Evolutionary conservation across 2,113 vertebrate species (phyloP).

Genomic region (Herpetotheres cachinnans): DNA sequence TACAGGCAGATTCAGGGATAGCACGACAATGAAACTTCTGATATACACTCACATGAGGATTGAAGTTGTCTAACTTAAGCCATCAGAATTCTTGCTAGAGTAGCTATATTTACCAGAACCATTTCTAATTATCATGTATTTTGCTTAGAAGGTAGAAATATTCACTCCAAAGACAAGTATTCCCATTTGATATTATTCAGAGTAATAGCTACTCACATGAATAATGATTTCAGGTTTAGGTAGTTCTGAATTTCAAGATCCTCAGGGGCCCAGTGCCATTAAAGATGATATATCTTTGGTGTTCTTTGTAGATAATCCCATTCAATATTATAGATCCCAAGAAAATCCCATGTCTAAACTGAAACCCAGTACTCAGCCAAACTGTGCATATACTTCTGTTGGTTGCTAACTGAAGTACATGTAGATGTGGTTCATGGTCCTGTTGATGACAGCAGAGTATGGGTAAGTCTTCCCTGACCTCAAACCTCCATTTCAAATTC

Average conservation of each 20-base stretch:
- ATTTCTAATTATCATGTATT: neutral
- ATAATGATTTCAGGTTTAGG: neutral
- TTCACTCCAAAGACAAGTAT: neutral
- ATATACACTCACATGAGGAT: neutral
- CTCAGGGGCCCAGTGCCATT: neutral
- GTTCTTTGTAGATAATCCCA: neutral
- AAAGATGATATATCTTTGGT: neutral
- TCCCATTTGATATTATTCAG: neutral
- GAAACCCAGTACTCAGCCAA: neutral
- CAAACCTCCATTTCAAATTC: neutral
- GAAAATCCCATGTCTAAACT: neutral
- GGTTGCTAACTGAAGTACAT: neutral
- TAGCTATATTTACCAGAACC: neutral
- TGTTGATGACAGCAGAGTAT: neutral
- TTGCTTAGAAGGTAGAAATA: neutral
- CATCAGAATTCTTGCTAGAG: neutral
- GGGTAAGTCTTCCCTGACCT: neutral
- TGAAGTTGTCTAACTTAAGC: neutral
- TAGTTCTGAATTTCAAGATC: conserved; percentile 1
- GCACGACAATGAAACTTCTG: neutral
- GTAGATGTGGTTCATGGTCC: neutral
- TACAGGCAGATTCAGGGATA: neutral
- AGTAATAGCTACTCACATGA: neutral
- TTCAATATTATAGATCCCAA: neutral
- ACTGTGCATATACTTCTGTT: neutral